These are phyloP conservation scores for Pseudorhiza aurosa DNA, from an alignment of 30 jellyfish, hydroid and myxozoan genomes.

Conservation along the genomic window DNA sequence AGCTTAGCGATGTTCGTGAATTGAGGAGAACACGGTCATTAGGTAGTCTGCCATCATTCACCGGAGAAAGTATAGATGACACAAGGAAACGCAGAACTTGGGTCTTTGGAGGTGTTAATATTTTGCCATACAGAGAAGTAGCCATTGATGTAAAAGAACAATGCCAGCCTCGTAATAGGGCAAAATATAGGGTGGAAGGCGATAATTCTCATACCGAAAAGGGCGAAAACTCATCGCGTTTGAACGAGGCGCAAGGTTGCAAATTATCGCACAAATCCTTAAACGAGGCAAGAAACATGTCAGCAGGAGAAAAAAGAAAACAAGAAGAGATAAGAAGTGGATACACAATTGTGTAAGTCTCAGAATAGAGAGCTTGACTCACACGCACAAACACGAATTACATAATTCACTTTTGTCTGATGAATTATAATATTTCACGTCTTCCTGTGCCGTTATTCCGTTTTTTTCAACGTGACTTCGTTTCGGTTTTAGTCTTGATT, in stretches of 20 bases:
- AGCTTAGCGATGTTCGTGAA: conserved; percentile 12
- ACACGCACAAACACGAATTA: background rate
- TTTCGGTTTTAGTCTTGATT: no score
- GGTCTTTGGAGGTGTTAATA: conserved; percentile 65
- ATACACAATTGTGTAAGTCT: background rate
- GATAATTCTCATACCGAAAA: no score
- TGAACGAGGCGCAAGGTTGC: no score
- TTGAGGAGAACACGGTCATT: conserved; percentile 25
- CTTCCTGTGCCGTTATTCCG: no score
- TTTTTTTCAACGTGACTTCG: no score
- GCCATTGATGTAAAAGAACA: conserved; percentile 7
- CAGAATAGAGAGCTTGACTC: background rate
- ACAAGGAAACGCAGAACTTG: conserved; percentile 21
- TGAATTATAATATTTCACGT: no score
- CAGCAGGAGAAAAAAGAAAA: background rate
- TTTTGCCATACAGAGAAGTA: conserved; percentile 47
- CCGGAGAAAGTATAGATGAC: background rate
- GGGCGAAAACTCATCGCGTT: no score
- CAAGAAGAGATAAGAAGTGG: background rate
- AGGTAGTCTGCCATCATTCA: conserved; percentile 19
- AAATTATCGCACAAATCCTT: no score
- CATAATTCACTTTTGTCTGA: no score
- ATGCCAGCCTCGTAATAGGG: background rate
- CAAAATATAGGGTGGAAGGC: no score
- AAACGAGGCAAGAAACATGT: no score